Percentiles rank a stretch among this genome's conserved stretches.
Evolutionary conservation across 1,140 invertebrate genomes (phyloP).

Genomic region (Dryas iulia): DNA sequence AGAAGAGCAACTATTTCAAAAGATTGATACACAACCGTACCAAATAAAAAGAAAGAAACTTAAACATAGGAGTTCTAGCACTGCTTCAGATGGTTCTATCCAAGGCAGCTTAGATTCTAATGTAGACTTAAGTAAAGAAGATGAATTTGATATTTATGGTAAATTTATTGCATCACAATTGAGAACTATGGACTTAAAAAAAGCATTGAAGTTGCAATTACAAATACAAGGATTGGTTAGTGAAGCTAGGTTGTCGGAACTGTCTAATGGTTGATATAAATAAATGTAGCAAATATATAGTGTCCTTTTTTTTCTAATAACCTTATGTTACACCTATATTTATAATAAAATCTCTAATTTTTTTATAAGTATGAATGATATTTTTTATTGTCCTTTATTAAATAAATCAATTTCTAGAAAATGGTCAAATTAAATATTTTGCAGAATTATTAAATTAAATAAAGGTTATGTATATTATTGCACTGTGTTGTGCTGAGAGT

Average conservation of each 20-base stretch:
- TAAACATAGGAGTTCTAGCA: conserved; percentile 36
- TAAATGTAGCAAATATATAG: background rate
- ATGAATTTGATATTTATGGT: conserved; percentile 72
- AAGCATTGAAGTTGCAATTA: conserved; percentile 53
- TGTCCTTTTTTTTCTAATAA: conserved; percentile 12
- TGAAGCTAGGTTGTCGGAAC: conserved; percentile 47
- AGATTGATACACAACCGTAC: conserved; percentile 1
- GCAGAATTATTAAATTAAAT: too few relatives aligned
- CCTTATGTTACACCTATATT: too few relatives aligned
- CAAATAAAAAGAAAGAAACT: conserved; percentile 43
- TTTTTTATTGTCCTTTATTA: too few relatives aligned
- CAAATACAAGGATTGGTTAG: conserved; percentile 60
- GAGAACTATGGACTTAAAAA: conserved; percentile 55
- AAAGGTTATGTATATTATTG: too few relatives aligned
- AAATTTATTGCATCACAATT: conserved; percentile 63
- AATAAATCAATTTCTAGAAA: too few relatives aligned
- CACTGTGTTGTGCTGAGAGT: too few relatives aligned
- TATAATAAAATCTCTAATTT: too few relatives aligned
- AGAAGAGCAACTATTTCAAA: conserved; percentile 5
- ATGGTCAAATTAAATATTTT: too few relatives aligned
- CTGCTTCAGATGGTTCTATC: conserved; percentile 36
- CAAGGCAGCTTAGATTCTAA: conserved; percentile 35
- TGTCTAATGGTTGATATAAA: background rate
- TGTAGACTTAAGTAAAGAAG: conserved; percentile 37
- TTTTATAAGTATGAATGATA: too few relatives aligned